Conservation (phyloP, 2,113 vertebrate genomes). For the Myodes glareolus region DNA sequence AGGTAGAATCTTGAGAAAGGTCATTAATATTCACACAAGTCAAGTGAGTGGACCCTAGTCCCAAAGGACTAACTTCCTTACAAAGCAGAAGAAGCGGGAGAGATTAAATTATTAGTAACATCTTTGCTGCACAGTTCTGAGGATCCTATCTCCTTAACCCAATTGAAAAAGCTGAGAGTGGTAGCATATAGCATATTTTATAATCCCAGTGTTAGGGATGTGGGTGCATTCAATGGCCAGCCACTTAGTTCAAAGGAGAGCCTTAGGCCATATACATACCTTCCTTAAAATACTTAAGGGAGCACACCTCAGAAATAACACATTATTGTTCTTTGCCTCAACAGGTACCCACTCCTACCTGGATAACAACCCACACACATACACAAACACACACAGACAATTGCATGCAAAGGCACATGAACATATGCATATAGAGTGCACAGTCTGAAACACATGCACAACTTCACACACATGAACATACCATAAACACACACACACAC, state of each 20-base stretch:
- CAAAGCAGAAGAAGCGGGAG: rapidly evolving
- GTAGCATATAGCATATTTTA: not conserved
- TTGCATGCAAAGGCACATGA: not conserved
- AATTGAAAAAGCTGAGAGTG: not conserved
- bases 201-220: not conserved
- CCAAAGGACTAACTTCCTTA: too few relatives aligned
- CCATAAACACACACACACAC: not conserved
- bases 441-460: not conserved
- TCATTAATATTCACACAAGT: not conserved
- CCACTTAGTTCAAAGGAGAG: too few relatives aligned
- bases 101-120: too few relatives aligned
- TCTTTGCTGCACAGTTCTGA: not conserved
- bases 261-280: too few relatives aligned
- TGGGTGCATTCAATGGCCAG: too few relatives aligned
- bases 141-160: too few relatives aligned
- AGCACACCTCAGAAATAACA: not conserved
- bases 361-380: not conserved
- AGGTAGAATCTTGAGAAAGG: not conserved
- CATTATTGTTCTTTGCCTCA: not conserved
- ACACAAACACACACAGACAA: not conserved
- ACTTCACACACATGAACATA: not conserved
- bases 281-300: not conserved
- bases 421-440: not conserved
- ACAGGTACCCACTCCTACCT: not conserved
- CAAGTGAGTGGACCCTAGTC: not conserved